phyloP scores from a whole-genome alignment of 2,797 vertebrate species.

The Australoheros facetus region DNA sequence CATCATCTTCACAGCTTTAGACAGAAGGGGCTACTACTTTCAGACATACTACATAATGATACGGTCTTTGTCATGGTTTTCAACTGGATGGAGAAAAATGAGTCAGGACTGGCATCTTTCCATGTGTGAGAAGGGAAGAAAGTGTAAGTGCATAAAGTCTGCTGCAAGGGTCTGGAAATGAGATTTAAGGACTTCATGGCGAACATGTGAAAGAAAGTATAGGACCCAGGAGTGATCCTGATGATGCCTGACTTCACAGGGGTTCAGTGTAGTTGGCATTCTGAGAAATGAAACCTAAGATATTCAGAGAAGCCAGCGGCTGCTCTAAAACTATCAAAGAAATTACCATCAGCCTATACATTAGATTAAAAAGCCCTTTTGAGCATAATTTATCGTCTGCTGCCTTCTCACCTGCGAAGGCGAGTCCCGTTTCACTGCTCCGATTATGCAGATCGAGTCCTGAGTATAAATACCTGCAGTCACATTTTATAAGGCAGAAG shows the following conservation, averaged over 20 bases:
- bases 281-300: conserved; percentile 9
- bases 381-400: conserved; percentile 32
- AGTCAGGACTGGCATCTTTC: conserved; percentile 25
- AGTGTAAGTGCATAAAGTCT: conserved; percentile 8
- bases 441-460: conserved; percentile 61
- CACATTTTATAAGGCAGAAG: conserved; percentile 22
- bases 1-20: conserved; percentile 1
- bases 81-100: conserved; percentile 8
- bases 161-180: conserved; percentile 1
- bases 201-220: conserved; percentile 12
- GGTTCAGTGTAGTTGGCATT: conserved; percentile 13
- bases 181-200: conserved; percentile 17
- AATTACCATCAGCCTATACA: conserved; percentile 29
- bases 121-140: conserved; percentile 24
- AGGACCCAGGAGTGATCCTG: neutral
- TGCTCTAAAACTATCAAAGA: conserved; percentile 28
- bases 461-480: conserved; percentile 38
- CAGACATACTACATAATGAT: conserved; percentile 13
- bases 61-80: neutral
- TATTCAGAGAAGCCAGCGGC: conserved; percentile 9
- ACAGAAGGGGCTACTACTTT: neutral
- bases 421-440: conserved; percentile 51
- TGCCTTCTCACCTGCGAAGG: conserved; percentile 15
- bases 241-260: neutral
- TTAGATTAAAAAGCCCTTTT: conserved; percentile 23